Evolutionary conservation across 2,797 vertebrate genomes (phyloP).

Genomic region (Danio albolineatus): DNA sequence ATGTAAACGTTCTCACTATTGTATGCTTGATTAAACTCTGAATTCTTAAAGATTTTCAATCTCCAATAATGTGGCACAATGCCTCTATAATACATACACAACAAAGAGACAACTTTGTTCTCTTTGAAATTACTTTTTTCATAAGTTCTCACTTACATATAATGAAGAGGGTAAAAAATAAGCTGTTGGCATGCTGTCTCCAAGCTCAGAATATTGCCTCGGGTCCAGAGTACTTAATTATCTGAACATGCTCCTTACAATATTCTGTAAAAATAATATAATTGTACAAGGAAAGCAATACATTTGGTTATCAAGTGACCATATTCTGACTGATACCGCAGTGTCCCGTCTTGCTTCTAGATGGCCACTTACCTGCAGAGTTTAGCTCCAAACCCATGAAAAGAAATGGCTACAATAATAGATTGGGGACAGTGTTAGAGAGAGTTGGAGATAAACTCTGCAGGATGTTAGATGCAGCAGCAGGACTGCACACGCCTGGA

Average conservation of each 20-base stretch:
- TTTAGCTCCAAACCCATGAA: background rate
- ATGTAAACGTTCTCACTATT: background rate
- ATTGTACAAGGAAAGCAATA: slow-evolving; percentile 2
- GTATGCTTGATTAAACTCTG: background rate
- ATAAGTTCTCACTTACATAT: no score
- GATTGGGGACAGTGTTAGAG: background rate
- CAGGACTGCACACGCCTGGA: background rate
- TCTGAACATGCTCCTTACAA: no score
- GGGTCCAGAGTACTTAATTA: no score
- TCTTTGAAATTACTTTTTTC: slow-evolving; percentile 35
- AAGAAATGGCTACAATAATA: background rate
- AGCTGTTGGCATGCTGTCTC: no score
- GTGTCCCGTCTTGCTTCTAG: background rate
- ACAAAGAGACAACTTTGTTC: background rate
- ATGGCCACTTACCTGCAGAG: background rate
- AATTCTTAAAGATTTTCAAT: background rate
- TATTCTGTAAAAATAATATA: no score
- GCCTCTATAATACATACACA: background rate
- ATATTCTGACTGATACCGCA: slow-evolving; percentile 7
- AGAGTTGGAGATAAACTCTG: background rate
- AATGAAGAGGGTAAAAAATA: no score
- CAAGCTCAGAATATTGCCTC: no score
- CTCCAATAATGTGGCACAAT: background rate
- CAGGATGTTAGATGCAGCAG: background rate
- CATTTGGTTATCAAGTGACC: slow-evolving; percentile 21